Conservation (phyloP, 2,888 invertebrate genomes). For the Baronia brevicornis region DNA sequence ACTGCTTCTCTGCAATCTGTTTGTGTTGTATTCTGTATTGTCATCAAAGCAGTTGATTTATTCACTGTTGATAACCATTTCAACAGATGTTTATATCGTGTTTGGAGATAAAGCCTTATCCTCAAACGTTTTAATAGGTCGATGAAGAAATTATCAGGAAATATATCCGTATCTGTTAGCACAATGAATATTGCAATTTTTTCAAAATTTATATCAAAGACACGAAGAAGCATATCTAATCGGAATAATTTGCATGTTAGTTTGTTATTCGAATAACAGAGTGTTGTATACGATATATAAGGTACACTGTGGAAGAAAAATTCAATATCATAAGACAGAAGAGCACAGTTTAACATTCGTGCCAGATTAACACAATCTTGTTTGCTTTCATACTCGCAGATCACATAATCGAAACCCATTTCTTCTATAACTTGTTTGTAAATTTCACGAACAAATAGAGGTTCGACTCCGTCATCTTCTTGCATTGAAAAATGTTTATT, state of each 20-base stretch:
- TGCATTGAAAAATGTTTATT: not conserved
- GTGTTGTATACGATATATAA: slow-evolving; percentile 24
- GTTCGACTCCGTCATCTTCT: slow-evolving; percentile 9
- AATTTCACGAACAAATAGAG: slow-evolving; percentile 25
- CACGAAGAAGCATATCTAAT: slow-evolving; percentile 23
- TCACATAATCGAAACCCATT: slow-evolving; percentile 24
- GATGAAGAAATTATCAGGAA: slow-evolving; percentile 21
- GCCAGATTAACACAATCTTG: slow-evolving; percentile 33
- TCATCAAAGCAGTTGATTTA: not conserved
- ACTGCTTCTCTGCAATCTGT: not conserved
- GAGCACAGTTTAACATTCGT: slow-evolving; percentile 26
- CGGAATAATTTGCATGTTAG: slow-evolving; percentile 24
- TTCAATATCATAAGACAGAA: slow-evolving; percentile 29
- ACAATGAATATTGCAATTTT: slow-evolving; percentile 28
- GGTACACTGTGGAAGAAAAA: slow-evolving; percentile 26
- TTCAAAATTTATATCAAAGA: slow-evolving; percentile 22
- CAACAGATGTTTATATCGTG: not conserved
- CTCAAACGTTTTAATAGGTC: slow-evolving; percentile 16
- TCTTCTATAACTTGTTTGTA: slow-evolving; percentile 29
- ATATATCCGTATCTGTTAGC: slow-evolving; percentile 24
- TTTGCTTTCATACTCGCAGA: slow-evolving; percentile 27
- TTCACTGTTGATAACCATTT: not conserved
- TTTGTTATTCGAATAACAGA: slow-evolving; percentile 14
- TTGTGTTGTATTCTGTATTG: not conserved
- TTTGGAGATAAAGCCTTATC: not conserved